These are phyloP conservation scores for Tenualosa thibaudeaui DNA, from an alignment of 2,797 vertebrate species.

Conservation along the genomic window DNA sequence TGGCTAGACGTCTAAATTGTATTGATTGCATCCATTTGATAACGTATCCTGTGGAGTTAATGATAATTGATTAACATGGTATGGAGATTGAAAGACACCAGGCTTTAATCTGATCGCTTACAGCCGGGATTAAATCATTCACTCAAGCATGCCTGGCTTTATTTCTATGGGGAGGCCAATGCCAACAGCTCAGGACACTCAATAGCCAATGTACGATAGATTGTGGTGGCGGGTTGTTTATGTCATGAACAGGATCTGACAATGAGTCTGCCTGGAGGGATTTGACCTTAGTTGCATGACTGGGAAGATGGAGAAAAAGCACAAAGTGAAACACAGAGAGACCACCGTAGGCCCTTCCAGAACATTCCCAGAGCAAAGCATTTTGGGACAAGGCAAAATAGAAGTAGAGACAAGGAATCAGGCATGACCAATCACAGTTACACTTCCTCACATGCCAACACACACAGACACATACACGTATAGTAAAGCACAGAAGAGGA, in stretches of 20 bases:
- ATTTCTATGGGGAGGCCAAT: neutral
- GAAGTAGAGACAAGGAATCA: neutral
- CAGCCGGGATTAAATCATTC: neutral
- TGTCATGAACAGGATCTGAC: neutral
- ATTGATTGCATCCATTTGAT: neutral
- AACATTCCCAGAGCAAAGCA: neutral
- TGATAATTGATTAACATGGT: neutral
- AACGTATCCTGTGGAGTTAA: neutral
- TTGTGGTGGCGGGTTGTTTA: neutral
- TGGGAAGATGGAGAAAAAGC: neutral
- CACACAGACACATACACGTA: neutral
- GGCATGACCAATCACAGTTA: neutral
- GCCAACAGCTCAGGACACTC: neutral
- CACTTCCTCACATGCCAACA: neutral
- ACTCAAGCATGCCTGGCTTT: neutral
- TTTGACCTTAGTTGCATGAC: neutral
- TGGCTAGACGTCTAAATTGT: neutral
- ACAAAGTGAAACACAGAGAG: conserved; percentile 9
- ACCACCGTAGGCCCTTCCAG: neutral
- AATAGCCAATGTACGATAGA: neutral
- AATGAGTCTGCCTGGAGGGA: neutral
- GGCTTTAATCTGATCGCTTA: neutral
- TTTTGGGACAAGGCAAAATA: neutral
- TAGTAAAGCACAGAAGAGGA: neutral
- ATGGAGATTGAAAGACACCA: neutral